Evolutionary conservation across 2,888 invertebrate species (phyloP).

Genomic region (Boloria selene): DNA sequence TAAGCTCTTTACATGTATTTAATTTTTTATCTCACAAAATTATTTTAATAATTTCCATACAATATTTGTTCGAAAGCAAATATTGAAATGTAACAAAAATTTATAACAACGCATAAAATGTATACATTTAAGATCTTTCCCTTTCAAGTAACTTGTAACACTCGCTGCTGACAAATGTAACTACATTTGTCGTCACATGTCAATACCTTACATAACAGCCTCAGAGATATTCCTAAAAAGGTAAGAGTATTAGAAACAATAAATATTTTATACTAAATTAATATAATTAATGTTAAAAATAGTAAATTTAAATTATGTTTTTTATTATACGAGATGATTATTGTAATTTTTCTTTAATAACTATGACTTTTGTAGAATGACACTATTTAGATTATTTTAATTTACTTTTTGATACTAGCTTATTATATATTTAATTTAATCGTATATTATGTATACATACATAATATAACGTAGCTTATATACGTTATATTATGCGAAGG

Average conservation of each 20-base stretch:
- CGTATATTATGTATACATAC: no score
- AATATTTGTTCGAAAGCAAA: not conserved
- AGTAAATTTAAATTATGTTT: no score
- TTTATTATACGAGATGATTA: no score
- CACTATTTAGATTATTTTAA: no score
- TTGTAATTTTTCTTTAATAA: no score
- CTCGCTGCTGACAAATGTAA: constrained; percentile 61
- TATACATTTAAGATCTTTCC: constrained; percentile 24
- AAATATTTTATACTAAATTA: not conserved
- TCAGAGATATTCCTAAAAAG: constrained; percentile 29
- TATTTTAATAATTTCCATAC: not conserved
- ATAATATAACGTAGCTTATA: no score
- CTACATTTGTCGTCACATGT: constrained; percentile 66
- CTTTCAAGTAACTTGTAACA: constrained; percentile 35
- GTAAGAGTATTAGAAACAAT: constrained; percentile 25
- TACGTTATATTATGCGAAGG: no score
- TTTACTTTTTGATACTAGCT: no score
- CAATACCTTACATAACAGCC: constrained; percentile 54
- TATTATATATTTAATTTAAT: no score
- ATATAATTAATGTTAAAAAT: not conserved
- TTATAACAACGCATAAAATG: constrained; percentile 8
- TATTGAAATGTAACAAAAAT: not conserved
- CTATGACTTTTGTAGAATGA: no score
- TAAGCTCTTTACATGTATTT: no score
- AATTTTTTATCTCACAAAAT: not conserved